A percentile compares a stretch with the other conserved stretches of the same genome.
These are phyloP conservation scores for Cephus pulcher DNA, from an alignment of 2,888 invertebrate genomes.

Conservation along the genomic window DNA sequence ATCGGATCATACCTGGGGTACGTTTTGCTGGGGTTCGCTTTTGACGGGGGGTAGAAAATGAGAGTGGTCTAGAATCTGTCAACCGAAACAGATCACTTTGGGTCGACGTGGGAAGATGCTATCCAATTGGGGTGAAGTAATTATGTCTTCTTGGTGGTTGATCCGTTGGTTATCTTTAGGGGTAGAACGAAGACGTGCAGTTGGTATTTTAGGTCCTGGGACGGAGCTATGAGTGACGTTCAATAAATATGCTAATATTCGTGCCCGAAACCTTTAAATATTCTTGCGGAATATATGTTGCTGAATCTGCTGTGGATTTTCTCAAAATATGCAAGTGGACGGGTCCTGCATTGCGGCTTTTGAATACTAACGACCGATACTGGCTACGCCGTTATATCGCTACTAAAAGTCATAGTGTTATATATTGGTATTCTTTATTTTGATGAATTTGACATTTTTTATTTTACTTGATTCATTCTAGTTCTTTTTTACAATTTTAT, in stretches of 20 bases:
- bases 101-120: not conserved
- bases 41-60: not conserved
- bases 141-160: slow-evolving; percentile 3
- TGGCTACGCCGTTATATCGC: not conserved
- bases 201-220: not conserved
- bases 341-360: not conserved
- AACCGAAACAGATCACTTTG: not conserved
- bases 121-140: not conserved
- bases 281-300: not conserved
- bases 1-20: not conserved
- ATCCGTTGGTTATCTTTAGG: not conserved
- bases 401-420: not conserved
- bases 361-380: not conserved
- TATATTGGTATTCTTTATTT: not conserved
- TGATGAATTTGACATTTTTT: not conserved
- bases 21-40: not conserved
- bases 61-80: not conserved
- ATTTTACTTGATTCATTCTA: not conserved
- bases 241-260: slow-evolving; percentile 52
- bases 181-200: not conserved
- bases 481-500: not conserved
- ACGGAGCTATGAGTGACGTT: slow-evolving; percentile 31
- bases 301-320: not conserved
- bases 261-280: not conserved
- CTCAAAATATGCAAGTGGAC: not conserved